phyloP scores from a whole-genome alignment of 2,797 vertebrate genomes.

The Hydrophis major region DNA sequence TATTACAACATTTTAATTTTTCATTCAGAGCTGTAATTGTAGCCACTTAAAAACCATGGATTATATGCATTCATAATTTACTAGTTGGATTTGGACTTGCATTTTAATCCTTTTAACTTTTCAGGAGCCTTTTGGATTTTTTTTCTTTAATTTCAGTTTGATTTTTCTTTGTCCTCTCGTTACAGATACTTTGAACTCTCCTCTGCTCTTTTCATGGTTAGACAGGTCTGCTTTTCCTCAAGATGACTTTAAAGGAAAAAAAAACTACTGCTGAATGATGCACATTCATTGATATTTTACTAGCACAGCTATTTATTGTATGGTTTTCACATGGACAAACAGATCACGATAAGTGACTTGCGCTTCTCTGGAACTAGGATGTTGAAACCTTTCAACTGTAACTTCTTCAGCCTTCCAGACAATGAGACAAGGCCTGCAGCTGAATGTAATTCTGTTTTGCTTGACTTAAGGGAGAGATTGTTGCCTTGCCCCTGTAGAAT shows the following conservation, averaged over 20 bases:
- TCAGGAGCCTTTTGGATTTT: constrained; percentile 19
- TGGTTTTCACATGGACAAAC: constrained; percentile 55
- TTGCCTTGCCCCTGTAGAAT: constrained; percentile 52
- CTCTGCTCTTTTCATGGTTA: background rate
- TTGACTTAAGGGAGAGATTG: constrained; percentile 49
- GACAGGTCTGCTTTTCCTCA: constrained; percentile 43
- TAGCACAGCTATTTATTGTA: constrained; percentile 66
- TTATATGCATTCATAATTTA: constrained; percentile 34
- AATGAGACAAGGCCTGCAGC: constrained; percentile 50
- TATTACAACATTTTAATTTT: constrained; percentile 46
- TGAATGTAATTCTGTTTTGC: constrained; percentile 39
- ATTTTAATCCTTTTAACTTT: constrained; percentile 29
- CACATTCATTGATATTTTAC: constrained; percentile 64
- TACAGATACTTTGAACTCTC: background rate
- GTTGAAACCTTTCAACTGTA: constrained; percentile 40
- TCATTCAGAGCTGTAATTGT: constrained; percentile 59
- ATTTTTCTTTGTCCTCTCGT: background rate
- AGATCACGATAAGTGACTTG: constrained; percentile 37
- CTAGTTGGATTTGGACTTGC: constrained; percentile 41
- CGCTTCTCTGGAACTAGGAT: constrained; percentile 48
- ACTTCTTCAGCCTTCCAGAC: constrained; percentile 52
- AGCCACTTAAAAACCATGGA: constrained; percentile 66
- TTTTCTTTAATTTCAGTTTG: background rate
- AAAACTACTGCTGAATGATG: constrained; percentile 54
- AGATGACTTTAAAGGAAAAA: constrained; percentile 37